Evolutionary conservation across 2,888 invertebrate genomes (phyloP), one percentile per base, ranked within the genome.

Genomic region (Polydrusus cervinus): DNA sequence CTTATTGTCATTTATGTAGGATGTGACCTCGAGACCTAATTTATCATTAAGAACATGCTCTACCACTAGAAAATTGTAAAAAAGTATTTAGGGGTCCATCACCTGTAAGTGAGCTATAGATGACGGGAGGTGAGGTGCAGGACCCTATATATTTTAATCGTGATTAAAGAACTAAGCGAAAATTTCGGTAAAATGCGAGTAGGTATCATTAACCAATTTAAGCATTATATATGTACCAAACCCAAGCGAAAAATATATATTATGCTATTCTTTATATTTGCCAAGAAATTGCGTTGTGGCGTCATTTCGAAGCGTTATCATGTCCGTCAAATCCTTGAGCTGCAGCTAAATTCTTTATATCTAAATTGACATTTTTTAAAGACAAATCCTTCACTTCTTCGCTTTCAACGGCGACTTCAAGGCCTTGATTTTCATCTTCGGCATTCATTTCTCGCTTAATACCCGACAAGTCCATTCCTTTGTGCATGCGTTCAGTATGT

Each of bases 401-500:
- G 53, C 60, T 69, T 20, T 75, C 71, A 20, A 68, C 40, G 25
- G 68, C 45, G 16, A 74, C 64, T 55, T 83, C 84, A 60, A 73
- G 77, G 3, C 20, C 30, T 69, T 38, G 77, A 71, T 49, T 74
- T 74, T 77, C 76, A 60, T 70, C 72, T 10, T 74, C 71, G 11
- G 25, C 73, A 30, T 60, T 25, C 68, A 83, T 76, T 77, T 85
- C 86, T 43, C 80, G 78, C 75, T 86, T 86, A 49, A 86, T 81
- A 43, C 82, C 80, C 6, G 85, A 82, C 79, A 77, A 47, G 38
- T 77, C 77, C 69, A 86, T 84, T 67, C 85, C 85, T 70, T 93
- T 92, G 84, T 93, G 93, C 93, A 93, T 93, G 77, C 93, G 89
- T 87, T 93, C 92, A 89, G 93, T 92, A 87, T 94, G 93, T 66